A percentile compares a stretch with the other conserved stretches of the same genome.
Conservation (phyloP, 2,888 invertebrate species). For the Mellilla xanthometata region DNA sequence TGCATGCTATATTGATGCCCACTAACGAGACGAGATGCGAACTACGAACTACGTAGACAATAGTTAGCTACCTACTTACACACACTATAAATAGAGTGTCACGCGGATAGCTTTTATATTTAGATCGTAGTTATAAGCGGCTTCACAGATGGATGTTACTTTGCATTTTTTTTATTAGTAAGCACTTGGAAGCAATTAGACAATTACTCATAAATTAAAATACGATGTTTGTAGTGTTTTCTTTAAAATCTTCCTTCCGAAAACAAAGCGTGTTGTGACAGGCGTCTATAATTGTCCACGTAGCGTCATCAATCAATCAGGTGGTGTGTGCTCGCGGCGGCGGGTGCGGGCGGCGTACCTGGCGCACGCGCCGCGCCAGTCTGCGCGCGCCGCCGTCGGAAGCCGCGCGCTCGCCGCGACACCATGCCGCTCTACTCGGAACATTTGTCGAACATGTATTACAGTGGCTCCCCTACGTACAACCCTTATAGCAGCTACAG, state of each 20-base stretch:
- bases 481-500: slow-evolving; percentile 69
- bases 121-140: slow-evolving; percentile 14
- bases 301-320: slow-evolving; percentile 75
- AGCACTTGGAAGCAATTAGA: slow-evolving; percentile 22
- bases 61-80: slow-evolving; percentile 25
- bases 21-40: slow-evolving; percentile 11
- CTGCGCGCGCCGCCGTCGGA: slow-evolving; percentile 54
- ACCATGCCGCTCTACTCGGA: slow-evolving; percentile 88
- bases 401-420: slow-evolving; percentile 43
- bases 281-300: slow-evolving; percentile 62
- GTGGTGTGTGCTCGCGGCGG: slow-evolving; percentile 47
- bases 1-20: slow-evolving; percentile 12
- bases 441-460: slow-evolving; percentile 84
- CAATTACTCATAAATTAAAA: too few relatives aligned
- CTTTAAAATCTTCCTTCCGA: slow-evolving; percentile 48
- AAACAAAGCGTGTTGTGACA: slow-evolving; percentile 47
- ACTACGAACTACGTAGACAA: slow-evolving; percentile 23
- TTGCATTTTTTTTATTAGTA: too few relatives aligned
- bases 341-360: slow-evolving; percentile 34
- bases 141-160: not conserved
- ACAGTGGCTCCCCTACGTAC: slow-evolving; percentile 74
- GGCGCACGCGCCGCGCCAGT: slow-evolving; percentile 44
- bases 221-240: slow-evolving; percentile 12
- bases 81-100: slow-evolving; percentile 29
- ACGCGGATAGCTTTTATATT: slow-evolving; percentile 37